Evolutionary conservation across 2,888 invertebrate genomes (phyloP).

Genomic region (Pseudoips prasinana): DNA sequence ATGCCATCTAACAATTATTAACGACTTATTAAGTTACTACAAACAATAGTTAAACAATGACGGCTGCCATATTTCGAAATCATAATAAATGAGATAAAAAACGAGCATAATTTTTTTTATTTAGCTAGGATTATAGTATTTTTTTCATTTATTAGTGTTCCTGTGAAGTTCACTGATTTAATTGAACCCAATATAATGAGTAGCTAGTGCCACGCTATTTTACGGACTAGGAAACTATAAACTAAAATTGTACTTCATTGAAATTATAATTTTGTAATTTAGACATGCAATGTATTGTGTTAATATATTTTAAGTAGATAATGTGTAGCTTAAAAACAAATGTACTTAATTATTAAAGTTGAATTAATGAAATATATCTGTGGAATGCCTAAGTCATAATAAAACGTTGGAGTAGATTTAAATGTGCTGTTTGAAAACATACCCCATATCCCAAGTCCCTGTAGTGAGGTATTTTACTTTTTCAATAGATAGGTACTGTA

Average conservation of each 20-base stretch:
- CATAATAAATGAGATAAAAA: too few species aligned
- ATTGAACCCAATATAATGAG: conserved; percentile 5
- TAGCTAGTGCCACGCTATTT: conserved; percentile 19
- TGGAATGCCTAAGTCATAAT: conserved; percentile 61
- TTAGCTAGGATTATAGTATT: too few species aligned
- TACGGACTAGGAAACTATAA: conserved; percentile 11
- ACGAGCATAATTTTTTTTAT: too few species aligned
- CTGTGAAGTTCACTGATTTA: too few species aligned
- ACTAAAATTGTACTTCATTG: conserved; percentile 5
- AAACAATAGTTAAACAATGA: too few species aligned
- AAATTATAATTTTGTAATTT: conserved; percentile 11
- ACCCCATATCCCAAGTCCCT: too few species aligned
- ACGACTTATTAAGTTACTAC: too few species aligned
- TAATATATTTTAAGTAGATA: conserved; percentile 9
- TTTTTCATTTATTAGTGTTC: too few species aligned
- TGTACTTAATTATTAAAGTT: conserved; percentile 18
- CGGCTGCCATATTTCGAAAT: too few species aligned
- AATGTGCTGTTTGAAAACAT: not conserved
- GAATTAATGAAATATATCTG: conserved; percentile 27
- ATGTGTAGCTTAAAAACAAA: conserved; percentile 11
- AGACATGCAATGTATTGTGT: conserved; percentile 16
- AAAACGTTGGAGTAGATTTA: conserved; percentile 35
- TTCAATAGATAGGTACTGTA: too few species aligned
- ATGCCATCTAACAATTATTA: too few species aligned
- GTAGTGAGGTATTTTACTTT: too few species aligned